Percentiles rank a stretch among this genome's conserved stretches.
phyloP scores from a whole-genome alignment of 2,888 invertebrate species.

The Caenorhabditis japonica region DNA sequence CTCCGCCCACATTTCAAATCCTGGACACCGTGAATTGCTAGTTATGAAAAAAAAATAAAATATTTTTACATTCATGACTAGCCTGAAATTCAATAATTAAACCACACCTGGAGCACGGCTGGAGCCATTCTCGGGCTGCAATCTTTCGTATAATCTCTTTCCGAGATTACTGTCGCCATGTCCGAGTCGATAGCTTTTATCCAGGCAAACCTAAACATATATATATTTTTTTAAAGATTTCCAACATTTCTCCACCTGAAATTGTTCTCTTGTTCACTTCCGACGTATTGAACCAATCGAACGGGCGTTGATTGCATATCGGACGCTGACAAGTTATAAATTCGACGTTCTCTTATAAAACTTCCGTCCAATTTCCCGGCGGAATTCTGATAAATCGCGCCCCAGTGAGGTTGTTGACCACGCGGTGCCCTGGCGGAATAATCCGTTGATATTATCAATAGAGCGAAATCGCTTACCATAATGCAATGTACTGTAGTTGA shows the following conservation, averaged over 20 bases:
- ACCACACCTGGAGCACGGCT: conserved; percentile 44
- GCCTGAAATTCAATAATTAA: no score
- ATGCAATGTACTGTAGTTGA: conserved; percentile 50
- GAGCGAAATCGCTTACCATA: conserved; percentile 44
- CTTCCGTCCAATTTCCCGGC: conserved; percentile 48
- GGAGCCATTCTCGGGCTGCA: conserved; percentile 58
- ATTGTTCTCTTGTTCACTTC: conserved; percentile 51
- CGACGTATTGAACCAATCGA: conserved; percentile 57
- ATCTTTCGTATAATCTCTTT: conserved; percentile 28
- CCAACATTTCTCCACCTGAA: conserved; percentile 38
- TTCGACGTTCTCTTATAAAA: conserved; percentile 50
- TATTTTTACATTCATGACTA: no score
- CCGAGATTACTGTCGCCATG: conserved; percentile 51
- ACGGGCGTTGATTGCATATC: conserved; percentile 31
- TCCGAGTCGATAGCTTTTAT: conserved; percentile 51
- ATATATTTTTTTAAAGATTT: neutral
- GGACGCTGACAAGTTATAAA: conserved; percentile 33
- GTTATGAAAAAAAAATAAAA: no score
- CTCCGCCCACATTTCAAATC: no score
- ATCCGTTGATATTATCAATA: neutral
- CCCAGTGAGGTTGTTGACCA: conserved; percentile 58
- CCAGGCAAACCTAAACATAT: conserved; percentile 54
- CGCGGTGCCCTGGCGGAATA: conserved; percentile 57
- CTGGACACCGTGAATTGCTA: no score
- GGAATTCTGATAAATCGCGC: conserved; percentile 37